Base-by-base conservation (phyloP, 2,797 vertebrate species). In the Lithobates pipiens region DNA sequence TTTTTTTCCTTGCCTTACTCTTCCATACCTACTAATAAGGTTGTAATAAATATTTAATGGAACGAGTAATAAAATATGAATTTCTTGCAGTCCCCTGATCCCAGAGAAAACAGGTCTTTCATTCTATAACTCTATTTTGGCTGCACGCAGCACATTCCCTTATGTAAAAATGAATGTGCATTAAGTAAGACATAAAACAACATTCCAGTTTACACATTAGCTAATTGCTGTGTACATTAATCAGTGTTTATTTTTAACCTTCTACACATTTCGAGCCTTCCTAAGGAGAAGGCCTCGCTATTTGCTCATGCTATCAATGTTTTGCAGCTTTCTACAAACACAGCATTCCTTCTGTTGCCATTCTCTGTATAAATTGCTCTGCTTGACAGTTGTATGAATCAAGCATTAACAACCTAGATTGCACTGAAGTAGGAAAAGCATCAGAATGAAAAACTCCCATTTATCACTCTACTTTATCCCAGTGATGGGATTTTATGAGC, bases 331-430 rank as follows among this genome's bases (percentile, higher is more conserved):
- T 87, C 63, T 69, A 79, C 85, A 78, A 87, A 87, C 80, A 83
- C 80, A 83, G 81, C 76, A 83, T 79, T 82, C 81, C 85, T 83
- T 87, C 85, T 87, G 85, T 87, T 83, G 70, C 85, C 69, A 83
- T 87, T 83, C 85, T 87, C 85, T 75, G 85, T 87, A 87, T 87
- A 87, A 87, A 87, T 87, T 87, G 85, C 85, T 87, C 85, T 83
- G 77, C 76, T 87, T 87, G 85, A 87, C 85, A 87, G 85, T 87
- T 87, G 80, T 87, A 87, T 87, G 81, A 87, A 87, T 87, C 85
- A 87, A 87, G 76, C 85, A 87, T 87, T 87, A 87, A 87, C 85
- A 87, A 87, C 85, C 80, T 87, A 83, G 85, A 87, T 87, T 87
- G 81, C 85, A 83, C 80, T 83, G 85, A 87, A 87, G 80, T 87